These are phyloP conservation scores for Acromyrmex echinatior DNA, from an alignment of 1,140 invertebrate genomes.

Conservation along the genomic window DNA sequence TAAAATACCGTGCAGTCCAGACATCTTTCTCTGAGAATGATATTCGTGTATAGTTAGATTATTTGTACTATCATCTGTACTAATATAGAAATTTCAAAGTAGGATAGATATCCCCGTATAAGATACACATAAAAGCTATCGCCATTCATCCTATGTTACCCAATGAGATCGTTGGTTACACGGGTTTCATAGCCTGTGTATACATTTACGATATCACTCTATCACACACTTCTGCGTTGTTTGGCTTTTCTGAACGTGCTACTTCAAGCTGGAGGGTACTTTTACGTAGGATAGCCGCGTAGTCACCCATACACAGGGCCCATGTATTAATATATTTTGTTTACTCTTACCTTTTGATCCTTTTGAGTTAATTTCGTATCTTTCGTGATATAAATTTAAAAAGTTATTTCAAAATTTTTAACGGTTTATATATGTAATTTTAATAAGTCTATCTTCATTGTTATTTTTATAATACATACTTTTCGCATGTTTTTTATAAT, in stretches of 20 bases:
- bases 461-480: neutral
- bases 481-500: neutral
- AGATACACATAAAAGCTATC: conserved; percentile 59
- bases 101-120: conserved; percentile 42
- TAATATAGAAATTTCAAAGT: conserved; percentile 39
- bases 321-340: conserved; percentile 53
- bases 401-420: neutral
- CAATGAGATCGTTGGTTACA: conserved; percentile 72
- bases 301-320: neutral
- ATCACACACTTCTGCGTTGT: conserved; percentile 47
- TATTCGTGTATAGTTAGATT: neutral
- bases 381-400: neutral
- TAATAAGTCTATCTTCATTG: neutral
- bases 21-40: neutral
- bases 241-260: conserved; percentile 63
- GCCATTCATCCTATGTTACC: conserved; percentile 58
- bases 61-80: conserved; percentile 31
- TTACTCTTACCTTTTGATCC: conserved; percentile 13
- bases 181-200: conserved; percentile 66
- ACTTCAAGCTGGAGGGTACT: conserved; percentile 60
- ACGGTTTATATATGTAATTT: neutral
- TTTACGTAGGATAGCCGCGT: conserved; percentile 46
- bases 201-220: conserved; percentile 67
- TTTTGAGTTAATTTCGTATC: conserved; percentile 20
- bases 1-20: neutral